Percentiles rank a stretch among this genome's conserved stretches.
Conservation (phyloP, 1,140 invertebrate genomes). For the Diplogasteroides magnus region DNA sequence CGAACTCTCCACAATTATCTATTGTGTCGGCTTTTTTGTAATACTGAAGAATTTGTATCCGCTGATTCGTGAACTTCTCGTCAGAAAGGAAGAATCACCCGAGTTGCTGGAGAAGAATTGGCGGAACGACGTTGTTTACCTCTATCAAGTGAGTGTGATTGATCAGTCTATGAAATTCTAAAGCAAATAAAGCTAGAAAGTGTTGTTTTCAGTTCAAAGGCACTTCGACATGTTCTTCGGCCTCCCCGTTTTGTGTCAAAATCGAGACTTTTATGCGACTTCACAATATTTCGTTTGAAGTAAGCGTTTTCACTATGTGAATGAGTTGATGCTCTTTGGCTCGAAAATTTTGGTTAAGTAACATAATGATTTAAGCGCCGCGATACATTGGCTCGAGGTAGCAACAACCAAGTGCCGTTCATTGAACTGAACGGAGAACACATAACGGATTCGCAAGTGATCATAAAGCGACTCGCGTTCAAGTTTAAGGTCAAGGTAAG, state of each 20-base stretch:
- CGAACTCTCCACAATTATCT: too few species aligned
- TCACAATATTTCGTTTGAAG: background rate
- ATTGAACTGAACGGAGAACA: background rate
- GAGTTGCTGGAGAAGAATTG: background rate
- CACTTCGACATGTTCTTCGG: background rate
- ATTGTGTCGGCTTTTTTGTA: too few species aligned
- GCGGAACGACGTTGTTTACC: background rate
- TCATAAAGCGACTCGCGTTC: background rate
- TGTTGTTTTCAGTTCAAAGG: background rate
- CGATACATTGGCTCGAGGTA: background rate
- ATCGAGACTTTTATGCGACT: background rate
- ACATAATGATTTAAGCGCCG: background rate
- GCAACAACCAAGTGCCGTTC: background rate
- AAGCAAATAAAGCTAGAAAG: background rate
- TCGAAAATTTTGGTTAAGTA: background rate
- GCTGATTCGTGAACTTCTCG: background rate
- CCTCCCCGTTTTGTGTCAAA: background rate
- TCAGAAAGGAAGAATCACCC: background rate
- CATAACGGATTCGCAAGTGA: background rate
- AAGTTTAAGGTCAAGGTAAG: background rate
- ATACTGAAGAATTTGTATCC: too few species aligned
- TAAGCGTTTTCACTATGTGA: too few species aligned
- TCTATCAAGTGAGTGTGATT: background rate
- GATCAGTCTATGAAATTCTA: too few species aligned
- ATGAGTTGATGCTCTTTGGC: too few species aligned